These are phyloP conservation scores for Pachycephus smyrnensis DNA, from an alignment of 2,888 invertebrate species.

Conservation along the genomic window DNA sequence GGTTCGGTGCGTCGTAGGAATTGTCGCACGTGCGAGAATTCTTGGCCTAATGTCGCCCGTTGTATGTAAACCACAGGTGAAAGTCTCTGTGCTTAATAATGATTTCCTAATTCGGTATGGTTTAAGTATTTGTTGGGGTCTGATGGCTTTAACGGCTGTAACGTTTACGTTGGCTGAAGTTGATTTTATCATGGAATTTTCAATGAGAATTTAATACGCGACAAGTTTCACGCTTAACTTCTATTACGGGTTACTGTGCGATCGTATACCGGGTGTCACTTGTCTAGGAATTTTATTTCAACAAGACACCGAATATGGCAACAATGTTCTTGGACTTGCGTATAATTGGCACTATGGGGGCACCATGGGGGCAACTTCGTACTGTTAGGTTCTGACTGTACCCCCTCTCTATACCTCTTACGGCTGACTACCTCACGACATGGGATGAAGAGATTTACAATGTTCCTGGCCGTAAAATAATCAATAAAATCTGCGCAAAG, in stretches of 20 bases:
- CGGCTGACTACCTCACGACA: constrained; percentile 25
- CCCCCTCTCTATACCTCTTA: neutral
- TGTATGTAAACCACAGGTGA: neutral
- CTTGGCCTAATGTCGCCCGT: neutral
- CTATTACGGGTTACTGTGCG: neutral
- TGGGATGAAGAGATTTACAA: constrained; percentile 65
- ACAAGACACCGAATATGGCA: constrained; percentile 25
- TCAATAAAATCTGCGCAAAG: constrained; percentile 65
- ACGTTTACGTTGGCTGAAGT: neutral
- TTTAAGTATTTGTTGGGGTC: neutral
- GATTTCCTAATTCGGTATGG: neutral
- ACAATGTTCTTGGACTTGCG: constrained; percentile 45
- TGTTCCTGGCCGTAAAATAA: constrained; percentile 65
- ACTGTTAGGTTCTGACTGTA: neutral
- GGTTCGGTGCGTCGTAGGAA: neutral
- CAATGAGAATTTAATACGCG: neutral
- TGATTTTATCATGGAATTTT: neutral
- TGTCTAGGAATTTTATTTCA: neutral
- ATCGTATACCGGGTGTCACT: neutral
- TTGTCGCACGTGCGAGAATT: neutral
- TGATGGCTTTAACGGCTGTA: neutral
- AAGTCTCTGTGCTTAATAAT: neutral
- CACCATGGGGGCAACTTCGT: constrained; percentile 35
- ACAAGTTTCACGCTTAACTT: neutral
- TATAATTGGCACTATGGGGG: constrained; percentile 56